Conservation (phyloP, 53 echinoderm and acorn worm genomes). For the Glandiceps talaboti region DNA sequence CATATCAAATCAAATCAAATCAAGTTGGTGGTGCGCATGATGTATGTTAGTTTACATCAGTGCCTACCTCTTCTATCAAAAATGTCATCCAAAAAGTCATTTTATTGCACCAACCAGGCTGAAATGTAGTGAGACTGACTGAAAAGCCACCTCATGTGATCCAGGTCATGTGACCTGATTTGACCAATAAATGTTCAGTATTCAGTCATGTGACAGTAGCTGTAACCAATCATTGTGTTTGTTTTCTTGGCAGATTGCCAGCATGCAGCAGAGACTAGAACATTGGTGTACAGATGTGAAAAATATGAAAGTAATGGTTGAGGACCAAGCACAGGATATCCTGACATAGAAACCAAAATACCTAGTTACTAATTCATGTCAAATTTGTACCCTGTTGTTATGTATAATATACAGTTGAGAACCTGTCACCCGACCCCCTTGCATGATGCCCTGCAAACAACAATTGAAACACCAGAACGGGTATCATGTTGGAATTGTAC, state of each 20-base stretch:
- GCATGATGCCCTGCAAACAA: too few species aligned
- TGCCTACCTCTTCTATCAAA: too few species aligned
- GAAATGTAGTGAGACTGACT: background rate
- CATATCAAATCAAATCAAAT: background rate
- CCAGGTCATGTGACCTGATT: background rate
- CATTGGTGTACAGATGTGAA: constrained; percentile 92
- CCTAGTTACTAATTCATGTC: too few species aligned
- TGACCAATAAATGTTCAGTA: background rate
- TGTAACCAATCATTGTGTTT: background rate
- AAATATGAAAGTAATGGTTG: constrained; percentile 80
- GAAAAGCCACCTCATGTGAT: background rate
- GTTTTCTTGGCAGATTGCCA: constrained; percentile 38
- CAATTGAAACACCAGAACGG: too few species aligned
- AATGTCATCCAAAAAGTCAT: too few species aligned
- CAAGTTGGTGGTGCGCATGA: background rate
- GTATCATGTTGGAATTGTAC: too few species aligned
- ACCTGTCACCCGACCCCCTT: too few species aligned
- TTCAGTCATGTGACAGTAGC: background rate
- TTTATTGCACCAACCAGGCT: background rate
- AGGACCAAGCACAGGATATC: constrained; percentile 95
- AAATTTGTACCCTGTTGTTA: too few species aligned
- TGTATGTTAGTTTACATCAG: too few species aligned
- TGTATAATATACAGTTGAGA: too few species aligned
- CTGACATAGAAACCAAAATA: constrained; percentile 19
- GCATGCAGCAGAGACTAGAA: constrained; percentile 77